A percentile compares a stretch with the other conserved stretches of the same genome.
Conservation (phyloP, 2,888 invertebrate species). For the Idaea biselata region DNA sequence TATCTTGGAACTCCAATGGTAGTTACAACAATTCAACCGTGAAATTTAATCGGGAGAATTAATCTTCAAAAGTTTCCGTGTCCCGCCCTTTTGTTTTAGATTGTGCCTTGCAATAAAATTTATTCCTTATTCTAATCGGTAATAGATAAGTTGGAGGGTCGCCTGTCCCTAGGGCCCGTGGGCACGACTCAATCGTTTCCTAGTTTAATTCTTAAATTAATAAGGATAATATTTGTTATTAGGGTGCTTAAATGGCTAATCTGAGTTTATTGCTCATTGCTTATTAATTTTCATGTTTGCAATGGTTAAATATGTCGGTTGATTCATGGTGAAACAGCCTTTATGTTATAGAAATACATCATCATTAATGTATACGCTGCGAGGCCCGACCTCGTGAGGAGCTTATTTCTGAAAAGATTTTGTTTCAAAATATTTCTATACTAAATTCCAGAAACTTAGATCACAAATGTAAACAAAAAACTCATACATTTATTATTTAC, state of each 20-base stretch:
- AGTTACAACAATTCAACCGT: constrained; percentile 66
- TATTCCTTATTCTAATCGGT: constrained; percentile 65
- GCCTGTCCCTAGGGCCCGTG: constrained; percentile 37
- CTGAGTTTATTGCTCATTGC: neutral
- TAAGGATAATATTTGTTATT: constrained; percentile 38
- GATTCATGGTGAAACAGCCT: neutral
- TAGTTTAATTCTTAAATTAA: constrained; percentile 40
- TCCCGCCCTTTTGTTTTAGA: constrained; percentile 66
- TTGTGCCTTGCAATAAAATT: constrained; percentile 63
- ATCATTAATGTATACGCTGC: too few relatives aligned
- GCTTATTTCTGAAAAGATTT: too few relatives aligned
- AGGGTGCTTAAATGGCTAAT: constrained; percentile 24
- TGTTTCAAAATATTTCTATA: too few relatives aligned
- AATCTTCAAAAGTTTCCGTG: constrained; percentile 70
- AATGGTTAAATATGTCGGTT: neutral
- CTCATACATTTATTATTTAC: too few relatives aligned
- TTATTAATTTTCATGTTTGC: neutral
- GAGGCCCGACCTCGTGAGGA: too few relatives aligned
- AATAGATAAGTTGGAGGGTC: constrained; percentile 59
- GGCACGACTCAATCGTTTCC: constrained; percentile 42
- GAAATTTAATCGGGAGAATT: constrained; percentile 78
- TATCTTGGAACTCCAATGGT: constrained; percentile 59
- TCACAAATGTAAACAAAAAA: too few relatives aligned
- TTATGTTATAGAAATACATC: too few relatives aligned
- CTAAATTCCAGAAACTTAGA: too few relatives aligned